Evolutionary conservation across 2,797 vertebrate genomes (phyloP).

Genomic region (Spinus olivaceus): DNA sequence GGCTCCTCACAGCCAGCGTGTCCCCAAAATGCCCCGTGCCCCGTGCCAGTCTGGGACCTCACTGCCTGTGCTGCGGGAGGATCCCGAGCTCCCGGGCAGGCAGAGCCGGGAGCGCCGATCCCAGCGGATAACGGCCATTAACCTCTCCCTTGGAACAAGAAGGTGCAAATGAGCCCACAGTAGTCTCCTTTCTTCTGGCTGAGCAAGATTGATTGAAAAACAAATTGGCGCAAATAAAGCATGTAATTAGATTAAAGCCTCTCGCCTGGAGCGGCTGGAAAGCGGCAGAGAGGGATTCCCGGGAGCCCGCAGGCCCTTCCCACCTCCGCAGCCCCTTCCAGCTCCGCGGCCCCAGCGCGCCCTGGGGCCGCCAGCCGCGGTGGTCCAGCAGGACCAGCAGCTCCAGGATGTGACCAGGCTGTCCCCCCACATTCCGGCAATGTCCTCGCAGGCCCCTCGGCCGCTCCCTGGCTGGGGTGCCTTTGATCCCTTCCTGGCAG

Average conservation of each 20-base stretch:
- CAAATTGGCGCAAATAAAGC: slow-evolving; percentile 98
- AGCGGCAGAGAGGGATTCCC: neutral
- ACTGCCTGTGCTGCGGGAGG: neutral
- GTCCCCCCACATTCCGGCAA: neutral
- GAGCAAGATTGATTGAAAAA: slow-evolving; percentile 94
- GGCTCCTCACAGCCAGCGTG: rapidly evolving
- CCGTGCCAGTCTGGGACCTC: neutral
- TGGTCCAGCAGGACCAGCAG: neutral
- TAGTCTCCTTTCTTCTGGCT: slow-evolving; percentile 83
- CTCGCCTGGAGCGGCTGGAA: slow-evolving; percentile 70
- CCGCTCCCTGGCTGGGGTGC: rapidly evolving
- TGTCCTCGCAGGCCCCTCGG: rapidly evolving
- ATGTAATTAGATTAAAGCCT: slow-evolving; percentile 97
- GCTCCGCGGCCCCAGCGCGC: neutral
- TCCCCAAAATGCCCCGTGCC: neutral
- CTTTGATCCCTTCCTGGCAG: neutral
- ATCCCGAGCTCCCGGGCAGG: neutral
- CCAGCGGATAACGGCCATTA: slow-evolving; percentile 59
- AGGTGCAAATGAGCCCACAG: slow-evolving; percentile 82
- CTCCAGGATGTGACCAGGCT: neutral
- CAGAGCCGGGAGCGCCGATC: neutral
- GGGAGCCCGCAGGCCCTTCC: neutral
- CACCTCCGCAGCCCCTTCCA: neutral
- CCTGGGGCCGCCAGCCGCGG: rapidly evolving
- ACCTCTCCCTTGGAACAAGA: slow-evolving; percentile 78